phyloP scores from a whole-genome alignment of 2,888 invertebrate species.

The Iphiclides podalirius region DNA sequence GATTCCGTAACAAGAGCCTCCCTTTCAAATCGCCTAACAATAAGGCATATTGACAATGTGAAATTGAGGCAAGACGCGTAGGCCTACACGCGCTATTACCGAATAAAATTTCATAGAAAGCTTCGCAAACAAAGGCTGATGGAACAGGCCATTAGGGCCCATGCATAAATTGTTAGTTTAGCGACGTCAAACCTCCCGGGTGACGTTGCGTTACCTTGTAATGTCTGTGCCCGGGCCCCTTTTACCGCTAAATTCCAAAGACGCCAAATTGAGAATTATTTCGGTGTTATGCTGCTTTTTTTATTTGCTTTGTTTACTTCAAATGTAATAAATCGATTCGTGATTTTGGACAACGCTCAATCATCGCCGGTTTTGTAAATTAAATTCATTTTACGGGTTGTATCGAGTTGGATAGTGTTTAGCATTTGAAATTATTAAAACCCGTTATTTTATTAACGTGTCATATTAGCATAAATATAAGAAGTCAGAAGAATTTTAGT shows the following conservation, averaged over 20 bases:
- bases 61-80: slow-evolving; percentile 42
- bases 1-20: slow-evolving; percentile 20
- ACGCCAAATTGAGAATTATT: slow-evolving; percentile 15
- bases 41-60: slow-evolving; percentile 45
- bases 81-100: slow-evolving; percentile 54
- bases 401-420: no score
- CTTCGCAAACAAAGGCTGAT: slow-evolving; percentile 72
- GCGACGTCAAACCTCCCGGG: slow-evolving; percentile 47
- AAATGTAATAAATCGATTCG: neutral
- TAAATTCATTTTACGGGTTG: no score
- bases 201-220: slow-evolving; percentile 41
- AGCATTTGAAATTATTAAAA: no score
- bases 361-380: no score
- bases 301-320: neutral
- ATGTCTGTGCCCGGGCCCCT: slow-evolving; percentile 37
- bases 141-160: slow-evolving; percentile 68
- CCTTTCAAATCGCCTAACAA: slow-evolving; percentile 33
- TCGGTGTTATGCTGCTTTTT: neutral
- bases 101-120: slow-evolving; percentile 79
- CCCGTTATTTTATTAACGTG: no score
- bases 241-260: slow-evolving; percentile 18
- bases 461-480: no score
- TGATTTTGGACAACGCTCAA: no score
- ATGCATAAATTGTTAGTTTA: slow-evolving; percentile 78
- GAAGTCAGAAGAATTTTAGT: no score